These are phyloP conservation scores for Gymnocypris eckloni DNA, from an alignment of 2,797 vertebrate genomes.

Conservation along the genomic window DNA sequence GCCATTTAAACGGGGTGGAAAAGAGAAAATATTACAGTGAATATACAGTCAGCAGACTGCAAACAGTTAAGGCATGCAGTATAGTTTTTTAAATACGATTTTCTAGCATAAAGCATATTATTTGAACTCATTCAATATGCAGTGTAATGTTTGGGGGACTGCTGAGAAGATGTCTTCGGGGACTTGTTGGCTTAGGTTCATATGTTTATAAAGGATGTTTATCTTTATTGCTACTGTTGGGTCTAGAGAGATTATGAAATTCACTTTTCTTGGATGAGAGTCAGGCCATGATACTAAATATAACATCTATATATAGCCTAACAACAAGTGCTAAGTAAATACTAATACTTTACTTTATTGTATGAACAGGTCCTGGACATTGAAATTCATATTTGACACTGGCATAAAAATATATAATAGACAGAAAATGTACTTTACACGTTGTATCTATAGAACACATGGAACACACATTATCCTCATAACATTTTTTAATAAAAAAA, in stretches of 20 bases:
- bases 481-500: too few relatives aligned
- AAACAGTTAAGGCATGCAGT: not conserved
- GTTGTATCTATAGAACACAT: too few relatives aligned
- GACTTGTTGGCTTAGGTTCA: not conserved
- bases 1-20: not conserved
- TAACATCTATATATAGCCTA: constrained; percentile 13
- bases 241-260: not conserved
- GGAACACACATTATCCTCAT: too few relatives aligned
- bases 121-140: not conserved
- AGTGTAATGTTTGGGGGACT: not conserved
- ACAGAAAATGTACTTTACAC: too few relatives aligned
- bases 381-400: too few relatives aligned
- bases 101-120: not conserved
- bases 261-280: constrained; percentile 27
- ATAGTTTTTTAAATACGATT: not conserved
- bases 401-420: too few relatives aligned
- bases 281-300: constrained; percentile 31
- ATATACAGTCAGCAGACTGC: not conserved
- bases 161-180: not conserved
- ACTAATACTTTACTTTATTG: too few relatives aligned
- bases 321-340: not conserved
- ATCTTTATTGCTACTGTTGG: not conserved
- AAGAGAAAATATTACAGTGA: not conserved
- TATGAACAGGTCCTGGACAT: too few relatives aligned
- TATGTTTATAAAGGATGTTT: not conserved